Base-by-base conservation (phyloP, 2,888 invertebrate genomes). In the Tipula unca region DNA sequence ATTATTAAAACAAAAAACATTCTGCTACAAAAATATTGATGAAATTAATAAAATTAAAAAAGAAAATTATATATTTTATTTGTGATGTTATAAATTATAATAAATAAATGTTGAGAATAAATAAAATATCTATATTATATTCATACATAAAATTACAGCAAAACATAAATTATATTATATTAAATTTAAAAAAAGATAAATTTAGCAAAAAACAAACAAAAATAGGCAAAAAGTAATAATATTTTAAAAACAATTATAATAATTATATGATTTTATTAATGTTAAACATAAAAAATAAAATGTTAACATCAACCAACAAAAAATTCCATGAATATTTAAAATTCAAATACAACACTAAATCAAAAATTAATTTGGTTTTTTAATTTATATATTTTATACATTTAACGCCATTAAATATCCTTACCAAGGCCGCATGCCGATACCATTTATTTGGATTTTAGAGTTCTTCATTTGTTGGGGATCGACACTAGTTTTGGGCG, bases 81-180 rank as follows among this genome's bases (percentile, higher is more conserved):
- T 69, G 69, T 69, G 69, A 69, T 69, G 69, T 69, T 69, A 69
- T 25, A 69, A 69, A 69, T 69, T 69, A 69, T 69, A 54, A 69
- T 69, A 69, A 69, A 69, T 69, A 69, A 20, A 69, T 69, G n/a
- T 48, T 48, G 48, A 48, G 48, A n/a, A 48, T n/a, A 48, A 48
- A 48, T 4, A 39, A 5, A 35, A 4, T 35, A 35, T 6, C 3
- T 35, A 39, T n/a, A 39, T 39, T 39, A 48, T 48, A 48, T 39
- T 0, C n/a, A 48, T n/a, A 17, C n/a, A n/a, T 39, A 48, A 48
- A 17, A 48, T 48, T 48, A 69, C 69, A 20, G 69, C 69, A 69
- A 25, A 69, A 69, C 25, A 48, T 48, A 48, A 69, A 69, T 25
- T 25, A 69, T 48, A 39, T 1, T 39, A 10, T 39, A 39, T 39